A percentile compares a stretch with the other conserved stretches of the same genome.
Conservation (phyloP, 2,888 invertebrate genomes). For the Oligia latruncula region DNA sequence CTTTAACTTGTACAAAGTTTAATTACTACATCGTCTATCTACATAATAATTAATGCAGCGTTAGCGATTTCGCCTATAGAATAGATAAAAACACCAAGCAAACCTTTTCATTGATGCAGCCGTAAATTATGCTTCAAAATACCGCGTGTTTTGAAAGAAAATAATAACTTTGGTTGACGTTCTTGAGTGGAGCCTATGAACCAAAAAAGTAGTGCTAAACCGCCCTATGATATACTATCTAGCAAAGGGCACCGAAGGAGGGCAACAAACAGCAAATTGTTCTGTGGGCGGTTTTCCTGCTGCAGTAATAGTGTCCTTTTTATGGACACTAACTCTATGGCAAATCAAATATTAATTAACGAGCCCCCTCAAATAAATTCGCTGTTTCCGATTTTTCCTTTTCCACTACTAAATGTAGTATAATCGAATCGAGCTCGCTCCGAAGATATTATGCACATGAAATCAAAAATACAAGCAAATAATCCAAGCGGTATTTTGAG, state of each 20-base stretch:
- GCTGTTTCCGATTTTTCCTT: not conserved
- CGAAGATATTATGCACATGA: not conserved
- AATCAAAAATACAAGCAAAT: not conserved
- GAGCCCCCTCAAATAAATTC: not conserved
- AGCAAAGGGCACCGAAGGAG: not conserved
- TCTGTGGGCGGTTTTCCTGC: not conserved
- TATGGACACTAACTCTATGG: not conserved
- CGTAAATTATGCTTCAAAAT: slow-evolving; percentile 25
- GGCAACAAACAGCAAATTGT: too few species aligned
- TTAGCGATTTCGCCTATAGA: not conserved
- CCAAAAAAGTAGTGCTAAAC: not conserved
- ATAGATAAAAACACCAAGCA: not conserved
- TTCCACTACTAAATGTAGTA: not conserved
- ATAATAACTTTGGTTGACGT: not conserved
- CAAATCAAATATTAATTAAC: not conserved
- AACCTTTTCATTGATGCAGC: slow-evolving; percentile 17
- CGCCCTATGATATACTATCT: not conserved
- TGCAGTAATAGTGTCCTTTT: not conserved
- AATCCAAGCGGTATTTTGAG: slow-evolving; percentile 37
- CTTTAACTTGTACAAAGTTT: not conserved
- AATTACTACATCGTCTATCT: not conserved
- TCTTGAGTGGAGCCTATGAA: not conserved
- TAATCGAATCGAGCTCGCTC: not conserved
- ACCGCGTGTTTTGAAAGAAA: slow-evolving; percentile 33
- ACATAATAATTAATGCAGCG: not conserved